Percentiles rank a stretch among this genome's conserved stretches.
These are phyloP conservation scores for Setipinna tenuifilis DNA, from an alignment of 2,797 vertebrate genomes.

Conservation along the genomic window DNA sequence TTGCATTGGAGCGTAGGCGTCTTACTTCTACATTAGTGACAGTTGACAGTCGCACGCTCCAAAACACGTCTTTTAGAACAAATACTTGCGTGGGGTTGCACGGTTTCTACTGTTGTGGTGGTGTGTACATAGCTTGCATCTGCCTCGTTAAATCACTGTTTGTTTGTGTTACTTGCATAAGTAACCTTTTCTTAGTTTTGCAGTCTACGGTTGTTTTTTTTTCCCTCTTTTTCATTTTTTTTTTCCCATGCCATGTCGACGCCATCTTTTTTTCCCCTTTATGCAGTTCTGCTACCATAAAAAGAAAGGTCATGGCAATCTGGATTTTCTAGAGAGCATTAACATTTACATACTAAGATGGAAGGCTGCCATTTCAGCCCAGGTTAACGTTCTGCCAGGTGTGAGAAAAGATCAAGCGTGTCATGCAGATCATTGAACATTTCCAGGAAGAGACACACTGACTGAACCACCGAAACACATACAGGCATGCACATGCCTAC, in stretches of 20 bases:
- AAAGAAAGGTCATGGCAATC: constrained; percentile 19
- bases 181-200: constrained; percentile 18
- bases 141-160: constrained; percentile 24
- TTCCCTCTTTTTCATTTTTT: background rate
- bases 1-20: constrained; percentile 60
- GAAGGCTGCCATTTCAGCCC: constrained; percentile 7
- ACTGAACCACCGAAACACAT: background rate
- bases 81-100: background rate
- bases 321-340: constrained; percentile 21
- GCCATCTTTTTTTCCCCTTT: background rate
- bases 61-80: constrained; percentile 27
- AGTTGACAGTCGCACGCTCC: constrained; percentile 55
- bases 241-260: background rate
- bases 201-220: background rate
- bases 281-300: constrained; percentile 13
- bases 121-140: constrained; percentile 18
- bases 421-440: background rate
- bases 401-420: background rate
- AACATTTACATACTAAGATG: constrained; percentile 20
- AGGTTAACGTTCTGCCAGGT: background rate
- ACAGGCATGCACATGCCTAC: background rate
- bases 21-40: constrained; percentile 63
- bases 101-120: background rate
- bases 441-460: background rate
- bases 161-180: background rate